Base-by-base conservation (phyloP, 2,888 invertebrate species). In the Aromia moschata region DNA sequence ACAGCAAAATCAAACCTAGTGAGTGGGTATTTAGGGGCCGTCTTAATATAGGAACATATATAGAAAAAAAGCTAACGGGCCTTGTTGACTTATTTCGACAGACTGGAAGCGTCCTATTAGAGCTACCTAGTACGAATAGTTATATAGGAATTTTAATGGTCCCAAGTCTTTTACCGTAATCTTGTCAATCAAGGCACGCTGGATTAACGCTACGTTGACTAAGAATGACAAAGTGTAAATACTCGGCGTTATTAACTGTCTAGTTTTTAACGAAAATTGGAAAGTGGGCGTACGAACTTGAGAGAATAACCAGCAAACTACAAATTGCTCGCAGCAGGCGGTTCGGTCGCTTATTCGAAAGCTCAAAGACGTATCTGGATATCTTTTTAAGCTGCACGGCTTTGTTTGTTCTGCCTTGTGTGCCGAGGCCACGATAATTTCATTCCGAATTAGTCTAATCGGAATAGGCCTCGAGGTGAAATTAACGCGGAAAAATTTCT, bases 291-390 rank as follows among this genome's bases (percentile, higher is more conserved):
- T 41, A 18, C 11, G 25, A n/a, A 46, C 38, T 37, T 38, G 38
- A 20, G 20, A 25, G 25, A 38, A 38, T 49, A 25, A 36, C 38
- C 41, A 41, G 41, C 41, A 52, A 52, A 41, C 52, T 52, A 52
- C 52, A 52, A 52, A 52, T 52, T 52, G 31, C 52, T 52, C 52
- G 18, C 52, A 16, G 40, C 52, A 37, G 52, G 52, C 30, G 52
- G 52, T 33, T 14, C 9, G 16, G 25, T 52, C 31, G 30, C 31
- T 52, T 41, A 31, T 41, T 41, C 11, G 25, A 52, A 20, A 30
- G 30, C 16, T 17, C 11, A 41, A 25, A 25, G 25, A 7, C 31
- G 16, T 18, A 52, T 41, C 37, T 30, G 38, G 41, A 52, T 52
- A 41, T 52, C n/a, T 41, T 11, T 37, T 9, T 30, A 31, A n/a